Evolutionary conservation across 92 coral and sea anemone genomes (phyloP), one percentile per base, ranked within the genome.

Genomic region (Parazoanthus atlanticus): DNA sequence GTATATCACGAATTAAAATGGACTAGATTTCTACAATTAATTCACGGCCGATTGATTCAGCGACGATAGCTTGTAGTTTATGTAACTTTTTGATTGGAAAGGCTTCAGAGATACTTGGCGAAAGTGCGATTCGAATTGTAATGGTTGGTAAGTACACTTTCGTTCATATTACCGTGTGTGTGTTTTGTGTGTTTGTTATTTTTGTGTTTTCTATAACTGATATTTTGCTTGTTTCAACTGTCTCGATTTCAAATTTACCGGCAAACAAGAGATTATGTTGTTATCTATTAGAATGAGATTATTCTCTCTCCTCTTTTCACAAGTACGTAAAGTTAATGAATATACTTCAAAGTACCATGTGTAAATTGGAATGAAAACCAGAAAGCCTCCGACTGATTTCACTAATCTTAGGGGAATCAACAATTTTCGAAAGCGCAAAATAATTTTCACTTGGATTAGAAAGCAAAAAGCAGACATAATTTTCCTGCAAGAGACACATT

Each of bases 401-500:
- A 12, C 17, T 11, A 49, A 49, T 1, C 2, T 1, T 49, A 49
- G 19, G 58, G 58, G 19, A 15, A 49, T 49, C 58, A 49, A 49
- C 58, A 49, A 49, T 49, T 49, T 49, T 49, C 19, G 58, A 23
- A 77, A 77, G 46, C 58, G 56, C 28, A 40, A 38, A 43, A 26
- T 38, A 34, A 36, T 11, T 12, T 15, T 49, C 58, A 49, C 58
- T 49, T 49, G 58, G 58, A 49, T 1, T 12, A 49, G 0, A 49
- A 49, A 49, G 58, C 49, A 43, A 43, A 67, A 70, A 36, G 58
- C 33, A 16, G 65, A 70, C 28, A 19, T 69, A 0, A 84, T 84
- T 19, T 77, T 78, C 5, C 5, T 87, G 9, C 90, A 87, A 78
- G 90, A 78, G 36, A 87, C 85, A 4, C 90, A 87, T 34, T 36